Base-by-base conservation (phyloP, 2,797 vertebrate genomes). In the Serranus cabrilla region DNA sequence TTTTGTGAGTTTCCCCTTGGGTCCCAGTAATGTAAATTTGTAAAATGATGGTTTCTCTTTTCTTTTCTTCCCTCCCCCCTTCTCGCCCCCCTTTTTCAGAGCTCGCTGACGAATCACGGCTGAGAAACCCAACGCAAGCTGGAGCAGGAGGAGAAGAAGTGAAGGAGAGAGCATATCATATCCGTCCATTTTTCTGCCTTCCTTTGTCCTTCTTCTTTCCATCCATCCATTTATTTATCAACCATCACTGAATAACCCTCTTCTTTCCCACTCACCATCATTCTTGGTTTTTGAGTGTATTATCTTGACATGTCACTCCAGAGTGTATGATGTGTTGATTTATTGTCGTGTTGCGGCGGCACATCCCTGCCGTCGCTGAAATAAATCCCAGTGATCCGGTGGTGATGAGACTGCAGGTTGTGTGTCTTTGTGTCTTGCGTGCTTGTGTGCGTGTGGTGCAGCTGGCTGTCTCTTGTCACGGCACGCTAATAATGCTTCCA, bases 361-460 rank as follows among this genome's bases (percentile, higher is more conserved):
- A 84, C 88, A 88, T 81, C 86, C 84, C 84, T 86, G 78, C 82
- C 52, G 31, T 79, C 45, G 54, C 78, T 79, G 75, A 88, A 93
- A 93, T 93, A 94, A 94, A 94, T 92, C 91, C 89, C 84, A 82
- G 85, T 91, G 87, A 91, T 92, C 90, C 73, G 56, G 74, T 78
- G 74, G 82, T 90, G 87, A 93, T 89, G 88, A 92, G 75, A 86
- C 87, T 84, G 85, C 79, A 88, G 85, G 80, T 89, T 81, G 84
- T 83, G 84, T 87, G 64, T 90, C 49, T 86, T 74, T 86, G 50
- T 82, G 42, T 70, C 23, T 60, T 69, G 61, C 51, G 66, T 58
- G 42, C 49, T 65, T 65, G 62, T 67, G 56, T 18, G 43, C 17
- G 2, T 20, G 59, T 61, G 58, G 65, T 23, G 21, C 7, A 58